A percentile compares a stretch with the other conserved stretches of the same genome.
These are phyloP conservation scores for Enteromius paludinosus DNA, from an alignment of 2,797 vertebrate genomes.

Conservation along the genomic window DNA sequence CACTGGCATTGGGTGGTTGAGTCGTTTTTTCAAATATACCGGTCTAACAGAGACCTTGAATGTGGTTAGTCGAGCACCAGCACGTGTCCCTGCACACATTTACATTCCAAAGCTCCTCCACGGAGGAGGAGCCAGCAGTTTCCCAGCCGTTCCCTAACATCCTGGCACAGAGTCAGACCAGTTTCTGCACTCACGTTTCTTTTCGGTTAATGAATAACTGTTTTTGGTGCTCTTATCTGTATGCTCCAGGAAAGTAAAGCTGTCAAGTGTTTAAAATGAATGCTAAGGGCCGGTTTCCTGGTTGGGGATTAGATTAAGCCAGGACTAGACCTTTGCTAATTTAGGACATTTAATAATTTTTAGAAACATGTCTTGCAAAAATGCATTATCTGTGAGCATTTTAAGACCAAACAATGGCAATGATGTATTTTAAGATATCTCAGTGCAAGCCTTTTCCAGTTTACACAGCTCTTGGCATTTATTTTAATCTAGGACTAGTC, in stretches of 20 bases:
- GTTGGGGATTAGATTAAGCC: too few relatives aligned
- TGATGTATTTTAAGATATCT: too few relatives aligned
- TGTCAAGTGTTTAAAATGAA: neutral
- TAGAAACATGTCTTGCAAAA: too few relatives aligned
- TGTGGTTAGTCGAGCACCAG: constrained; percentile 53
- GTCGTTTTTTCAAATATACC: constrained; percentile 72
- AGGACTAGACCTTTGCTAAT: too few relatives aligned
- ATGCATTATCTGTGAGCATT: too few relatives aligned
- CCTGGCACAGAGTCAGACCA: neutral
- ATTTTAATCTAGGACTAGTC: too few relatives aligned
- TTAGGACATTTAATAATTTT: too few relatives aligned
- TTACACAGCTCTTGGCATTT: too few relatives aligned
- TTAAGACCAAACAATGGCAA: too few relatives aligned
- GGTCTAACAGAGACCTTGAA: constrained; percentile 52
- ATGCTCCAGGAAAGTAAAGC: neutral
- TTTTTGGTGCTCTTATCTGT: neutral
- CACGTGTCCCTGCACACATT: constrained; percentile 51
- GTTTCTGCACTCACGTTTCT: neutral
- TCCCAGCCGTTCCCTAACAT: constrained; percentile 32
- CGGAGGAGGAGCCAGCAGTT: constrained; percentile 10
- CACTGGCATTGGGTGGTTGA: neutral
- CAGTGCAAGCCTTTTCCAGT: too few relatives aligned
- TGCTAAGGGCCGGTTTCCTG: too few relatives aligned
- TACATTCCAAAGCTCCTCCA: constrained; percentile 40
- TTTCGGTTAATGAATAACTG: neutral